Conservation (phyloP, 2,888 invertebrate species). For the Acanthopleura granulata region DNA sequence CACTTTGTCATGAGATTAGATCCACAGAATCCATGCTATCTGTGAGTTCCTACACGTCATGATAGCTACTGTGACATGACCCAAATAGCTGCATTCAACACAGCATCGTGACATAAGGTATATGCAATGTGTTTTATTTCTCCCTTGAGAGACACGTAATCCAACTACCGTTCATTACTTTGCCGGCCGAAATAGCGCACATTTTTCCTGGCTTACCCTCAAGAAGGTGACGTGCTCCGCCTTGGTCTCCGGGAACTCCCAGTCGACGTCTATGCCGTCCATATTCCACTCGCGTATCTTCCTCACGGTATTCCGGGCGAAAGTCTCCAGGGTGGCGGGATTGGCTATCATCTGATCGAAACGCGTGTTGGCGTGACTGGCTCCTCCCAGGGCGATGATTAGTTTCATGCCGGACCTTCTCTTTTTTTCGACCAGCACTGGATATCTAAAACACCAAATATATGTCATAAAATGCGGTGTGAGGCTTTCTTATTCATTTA, state of each 20-base stretch:
- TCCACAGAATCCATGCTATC: too few species aligned
- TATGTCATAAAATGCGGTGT: too few species aligned
- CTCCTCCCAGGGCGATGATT: conserved; percentile 6
- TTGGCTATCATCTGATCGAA: background rate
- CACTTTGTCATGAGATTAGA: too few species aligned
- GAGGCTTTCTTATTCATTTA: too few species aligned
- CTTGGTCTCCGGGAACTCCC: background rate
- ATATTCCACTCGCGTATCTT: conserved; percentile 3
- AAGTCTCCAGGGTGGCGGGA: background rate
- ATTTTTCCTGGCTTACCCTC: background rate
- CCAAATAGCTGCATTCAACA: too few species aligned
- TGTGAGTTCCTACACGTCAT: too few species aligned
- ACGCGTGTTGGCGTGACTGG: background rate
- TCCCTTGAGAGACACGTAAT: too few species aligned
- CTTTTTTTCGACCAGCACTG: background rate
- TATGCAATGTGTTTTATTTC: too few species aligned
- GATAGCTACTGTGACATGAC: too few species aligned
- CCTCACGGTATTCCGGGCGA: background rate
- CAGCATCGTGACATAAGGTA: too few species aligned
- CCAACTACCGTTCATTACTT: too few species aligned
- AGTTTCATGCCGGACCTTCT: background rate
- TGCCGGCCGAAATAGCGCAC: too few species aligned
- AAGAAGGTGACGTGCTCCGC: background rate
- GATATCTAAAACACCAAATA: background rate
- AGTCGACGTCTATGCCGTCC: conserved; percentile 9